These are phyloP conservation scores for Sphenodon punctatus DNA, from an alignment of 2,797 vertebrate genomes.

Conservation along the genomic window DNA sequence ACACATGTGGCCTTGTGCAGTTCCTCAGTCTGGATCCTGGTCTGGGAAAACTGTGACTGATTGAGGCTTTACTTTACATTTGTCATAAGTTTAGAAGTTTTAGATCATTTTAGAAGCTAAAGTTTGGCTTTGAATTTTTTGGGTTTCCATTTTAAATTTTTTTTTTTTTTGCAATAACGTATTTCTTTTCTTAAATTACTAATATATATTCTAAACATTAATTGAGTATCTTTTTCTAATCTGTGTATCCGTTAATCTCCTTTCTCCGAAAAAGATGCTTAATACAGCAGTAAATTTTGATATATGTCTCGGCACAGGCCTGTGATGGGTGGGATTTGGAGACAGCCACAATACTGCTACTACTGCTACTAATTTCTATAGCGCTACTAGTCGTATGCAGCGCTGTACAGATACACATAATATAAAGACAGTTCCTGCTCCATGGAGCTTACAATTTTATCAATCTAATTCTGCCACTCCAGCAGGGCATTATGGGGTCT, in stretches of 20 bases:
- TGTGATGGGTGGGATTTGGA: too few species aligned
- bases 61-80: background rate
- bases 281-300: background rate
- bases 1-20: too few species aligned
- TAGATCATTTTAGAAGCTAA: background rate
- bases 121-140: background rate
- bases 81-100: background rate
- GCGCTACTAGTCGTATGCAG: too few species aligned
- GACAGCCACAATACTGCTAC: too few species aligned
- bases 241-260: background rate
- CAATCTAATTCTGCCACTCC: too few species aligned
- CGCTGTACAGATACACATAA: too few species aligned
- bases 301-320: rapidly evolving
- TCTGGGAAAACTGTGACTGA: background rate
- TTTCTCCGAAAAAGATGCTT: background rate
- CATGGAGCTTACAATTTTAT: too few species aligned
- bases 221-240: background rate
- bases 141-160: background rate
- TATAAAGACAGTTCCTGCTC: too few species aligned
- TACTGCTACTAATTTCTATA: too few species aligned
- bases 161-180: background rate
- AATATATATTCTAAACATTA: background rate
- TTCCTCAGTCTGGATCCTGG: too few species aligned
- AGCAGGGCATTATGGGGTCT: too few species aligned
- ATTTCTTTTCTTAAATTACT: background rate